Percentiles rank a stretch among this genome's conserved stretches.
Evolutionary conservation across 2,113 vertebrate genomes (phyloP).

Genomic region (Hemichromis elongatus): DNA sequence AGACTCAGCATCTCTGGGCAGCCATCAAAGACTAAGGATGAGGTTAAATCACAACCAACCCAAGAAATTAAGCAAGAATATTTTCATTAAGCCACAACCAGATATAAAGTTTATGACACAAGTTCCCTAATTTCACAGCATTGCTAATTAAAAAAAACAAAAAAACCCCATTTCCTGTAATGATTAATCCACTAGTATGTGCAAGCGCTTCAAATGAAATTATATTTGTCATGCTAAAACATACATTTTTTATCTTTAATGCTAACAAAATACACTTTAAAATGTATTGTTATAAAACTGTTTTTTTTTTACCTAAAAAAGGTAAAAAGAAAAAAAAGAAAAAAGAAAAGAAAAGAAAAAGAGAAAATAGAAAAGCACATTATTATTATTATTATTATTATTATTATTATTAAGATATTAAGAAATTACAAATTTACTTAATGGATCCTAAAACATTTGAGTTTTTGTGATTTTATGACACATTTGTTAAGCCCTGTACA

Average conservation of each 20-base stretch:
- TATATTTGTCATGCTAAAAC: background rate
- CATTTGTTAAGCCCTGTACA: background rate
- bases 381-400: background rate
- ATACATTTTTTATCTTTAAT: background rate
- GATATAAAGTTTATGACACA: background rate
- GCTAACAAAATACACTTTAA: background rate
- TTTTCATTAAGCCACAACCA: background rate
- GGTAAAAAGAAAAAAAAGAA: background rate
- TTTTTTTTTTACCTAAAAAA: too few relatives aligned
- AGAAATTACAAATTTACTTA: background rate
- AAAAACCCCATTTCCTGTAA: background rate
- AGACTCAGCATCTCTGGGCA: background rate
- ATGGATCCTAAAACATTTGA: too few relatives aligned
- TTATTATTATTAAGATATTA: background rate
- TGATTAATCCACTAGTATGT: background rate
- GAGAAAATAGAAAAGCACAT: background rate
- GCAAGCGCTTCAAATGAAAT: background rate
- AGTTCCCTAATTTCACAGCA: background rate
- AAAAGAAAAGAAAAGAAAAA: too few relatives aligned
- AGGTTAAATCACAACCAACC: background rate
- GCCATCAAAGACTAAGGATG: background rate
- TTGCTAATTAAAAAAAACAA: background rate
- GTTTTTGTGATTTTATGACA: background rate
- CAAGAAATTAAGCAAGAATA: background rate
- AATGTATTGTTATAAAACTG: background rate